Conservation (phyloP, 2,888 invertebrate species). For the Blomia tropicalis region DNA sequence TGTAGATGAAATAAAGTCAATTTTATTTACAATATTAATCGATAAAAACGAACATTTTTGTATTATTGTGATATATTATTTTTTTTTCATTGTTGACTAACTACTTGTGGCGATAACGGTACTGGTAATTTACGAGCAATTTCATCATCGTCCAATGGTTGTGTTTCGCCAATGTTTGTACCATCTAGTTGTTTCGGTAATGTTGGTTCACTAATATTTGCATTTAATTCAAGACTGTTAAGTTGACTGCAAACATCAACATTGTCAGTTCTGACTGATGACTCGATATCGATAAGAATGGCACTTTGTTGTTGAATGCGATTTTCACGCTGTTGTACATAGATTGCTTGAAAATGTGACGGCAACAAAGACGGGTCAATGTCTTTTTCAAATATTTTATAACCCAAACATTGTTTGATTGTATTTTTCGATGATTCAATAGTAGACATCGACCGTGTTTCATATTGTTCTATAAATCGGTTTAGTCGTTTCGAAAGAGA, state of each 20-base stretch:
- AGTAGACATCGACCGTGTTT: neutral
- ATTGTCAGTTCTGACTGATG: neutral
- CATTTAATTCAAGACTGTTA: neutral
- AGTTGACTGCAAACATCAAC: neutral
- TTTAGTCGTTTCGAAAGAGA: slow-evolving; percentile 16
- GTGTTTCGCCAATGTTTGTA: neutral
- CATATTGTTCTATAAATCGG: slow-evolving; percentile 8
- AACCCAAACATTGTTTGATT: neutral
- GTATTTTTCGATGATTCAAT: neutral
- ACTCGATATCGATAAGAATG: slow-evolving; percentile 9
- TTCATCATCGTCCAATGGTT: neutral
- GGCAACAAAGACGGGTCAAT: slow-evolving; percentile 9
- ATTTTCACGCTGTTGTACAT: neutral
- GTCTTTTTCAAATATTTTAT: neutral
- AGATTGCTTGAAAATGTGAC: neutral
- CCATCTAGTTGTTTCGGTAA: neutral
- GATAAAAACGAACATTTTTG: too few species aligned
- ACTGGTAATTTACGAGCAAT: neutral
- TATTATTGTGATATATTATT: too few species aligned
- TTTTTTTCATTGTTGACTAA: neutral
- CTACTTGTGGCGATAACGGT: neutral
- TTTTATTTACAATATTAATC: too few species aligned
- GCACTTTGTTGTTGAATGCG: neutral
- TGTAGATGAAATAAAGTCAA: too few species aligned
- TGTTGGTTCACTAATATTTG: neutral